Evolutionary conservation across 2,113 vertebrate species (phyloP).

Genomic region (Orycteropus afer): DNA sequence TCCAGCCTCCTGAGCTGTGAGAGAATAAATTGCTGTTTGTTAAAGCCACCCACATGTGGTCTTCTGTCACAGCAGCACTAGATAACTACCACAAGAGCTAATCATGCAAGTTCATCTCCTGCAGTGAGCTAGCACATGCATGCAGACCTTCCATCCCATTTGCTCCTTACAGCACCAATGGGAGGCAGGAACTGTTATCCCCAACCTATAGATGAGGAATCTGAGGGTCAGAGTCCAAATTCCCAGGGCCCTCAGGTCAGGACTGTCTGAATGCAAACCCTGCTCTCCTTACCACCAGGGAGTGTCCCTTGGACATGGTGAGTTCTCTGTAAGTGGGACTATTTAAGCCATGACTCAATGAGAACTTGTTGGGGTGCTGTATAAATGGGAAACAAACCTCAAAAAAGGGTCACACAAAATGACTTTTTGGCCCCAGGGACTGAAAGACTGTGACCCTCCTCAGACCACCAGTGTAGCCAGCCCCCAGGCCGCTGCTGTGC

Average conservation of each 20-base stretch:
- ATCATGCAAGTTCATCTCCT: not conserved
- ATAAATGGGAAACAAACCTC: not conserved
- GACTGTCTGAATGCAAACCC: not conserved
- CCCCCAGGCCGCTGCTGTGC: not conserved
- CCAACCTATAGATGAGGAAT: not conserved
- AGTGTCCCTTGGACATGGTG: not conserved
- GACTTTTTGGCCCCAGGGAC: not conserved
- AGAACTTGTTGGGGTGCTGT: rapidly evolving
- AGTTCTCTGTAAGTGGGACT: rapidly evolving
- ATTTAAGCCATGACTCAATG: too few species aligned
- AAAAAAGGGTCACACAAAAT: not conserved
- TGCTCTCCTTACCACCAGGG: rapidly evolving
- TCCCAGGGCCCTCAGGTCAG: not conserved
- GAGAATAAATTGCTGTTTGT: not conserved
- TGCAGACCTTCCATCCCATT: rapidly evolving
- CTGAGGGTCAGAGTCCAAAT: not conserved
- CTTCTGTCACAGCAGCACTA: not conserved
- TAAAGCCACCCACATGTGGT: not conserved
- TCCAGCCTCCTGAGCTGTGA: not conserved
- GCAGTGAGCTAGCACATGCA: rapidly evolving
- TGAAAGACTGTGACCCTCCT: not conserved
- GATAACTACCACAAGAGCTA: not conserved
- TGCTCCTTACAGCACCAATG: not conserved
- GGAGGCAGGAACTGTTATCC: not conserved
- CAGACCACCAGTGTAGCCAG: not conserved